These are phyloP conservation scores for Meloidogyne chitwoodi DNA, from an alignment of 1,140 invertebrate species.

Conservation along the genomic window DNA sequence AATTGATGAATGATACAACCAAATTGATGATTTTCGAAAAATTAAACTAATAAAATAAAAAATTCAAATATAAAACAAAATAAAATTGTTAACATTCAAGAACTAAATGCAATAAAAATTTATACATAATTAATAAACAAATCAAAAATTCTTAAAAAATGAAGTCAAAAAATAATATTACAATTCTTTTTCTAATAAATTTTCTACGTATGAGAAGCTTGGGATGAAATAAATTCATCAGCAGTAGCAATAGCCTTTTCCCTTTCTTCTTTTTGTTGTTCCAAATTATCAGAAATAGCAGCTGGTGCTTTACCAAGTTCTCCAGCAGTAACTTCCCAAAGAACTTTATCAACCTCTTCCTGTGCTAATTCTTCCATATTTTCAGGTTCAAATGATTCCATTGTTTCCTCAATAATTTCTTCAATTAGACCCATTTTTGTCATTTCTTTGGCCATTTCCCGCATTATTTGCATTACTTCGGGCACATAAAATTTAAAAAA, in stretches of 20 bases:
- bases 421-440: slow-evolving; percentile 90
- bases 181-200: neutral
- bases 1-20: too few species aligned
- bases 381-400: slow-evolving; percentile 82
- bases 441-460: slow-evolving; percentile 96
- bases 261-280: slow-evolving; percentile 4
- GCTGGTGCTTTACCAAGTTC: slow-evolving; percentile 57
- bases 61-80: neutral
- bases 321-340: slow-evolving; percentile 90
- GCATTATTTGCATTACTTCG: slow-evolving; percentile 90
- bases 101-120: neutral
- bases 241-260: slow-evolving; percentile 31
- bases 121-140: neutral
- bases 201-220: neutral
- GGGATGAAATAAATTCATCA: slow-evolving; percentile 37
- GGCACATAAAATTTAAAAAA: slow-evolving; percentile 70
- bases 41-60: neutral
- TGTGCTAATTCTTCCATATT: slow-evolving; percentile 87
- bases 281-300: slow-evolving; percentile 29
- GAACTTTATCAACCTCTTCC: slow-evolving; percentile 86
- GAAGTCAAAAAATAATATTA: slow-evolving; percentile 19
- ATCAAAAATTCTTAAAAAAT: neutral
- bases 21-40: neutral
- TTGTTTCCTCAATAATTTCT: slow-evolving; percentile 96
- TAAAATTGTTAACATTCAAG: neutral